Percentiles rank a stretch among this genome's conserved stretches.
Evolutionary conservation across 2,888 invertebrate genomes (phyloP).

Genomic region (Mantis religiosa): DNA sequence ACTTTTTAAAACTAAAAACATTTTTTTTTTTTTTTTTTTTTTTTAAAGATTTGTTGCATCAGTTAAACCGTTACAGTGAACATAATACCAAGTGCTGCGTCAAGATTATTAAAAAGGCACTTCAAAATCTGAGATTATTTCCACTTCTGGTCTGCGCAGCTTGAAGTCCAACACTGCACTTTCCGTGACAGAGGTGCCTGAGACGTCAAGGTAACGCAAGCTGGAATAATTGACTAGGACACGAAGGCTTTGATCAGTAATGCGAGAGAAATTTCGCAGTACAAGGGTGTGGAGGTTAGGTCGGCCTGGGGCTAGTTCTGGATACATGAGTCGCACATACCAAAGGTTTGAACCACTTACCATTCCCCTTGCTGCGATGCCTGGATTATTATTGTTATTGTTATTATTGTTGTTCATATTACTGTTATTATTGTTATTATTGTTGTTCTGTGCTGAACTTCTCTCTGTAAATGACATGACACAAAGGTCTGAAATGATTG

Average conservation of each 20-base stretch:
- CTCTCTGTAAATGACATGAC: neutral
- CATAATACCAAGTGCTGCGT: no score
- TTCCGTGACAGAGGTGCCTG: constrained; percentile 59
- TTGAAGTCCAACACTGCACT: constrained; percentile 59
- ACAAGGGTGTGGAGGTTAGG: constrained; percentile 47
- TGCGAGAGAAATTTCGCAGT: constrained; percentile 56
- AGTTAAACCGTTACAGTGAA: no score
- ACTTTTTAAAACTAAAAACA: no score
- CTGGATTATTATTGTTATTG: no score
- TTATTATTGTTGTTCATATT: no score
- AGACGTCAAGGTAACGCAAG: constrained; percentile 59
- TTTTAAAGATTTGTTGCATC: no score
- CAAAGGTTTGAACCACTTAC: neutral
- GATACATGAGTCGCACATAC: neutral
- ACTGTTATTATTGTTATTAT: neutral
- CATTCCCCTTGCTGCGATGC: neutral
- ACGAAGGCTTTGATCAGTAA: constrained; percentile 59
- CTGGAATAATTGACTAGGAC: constrained; percentile 60
- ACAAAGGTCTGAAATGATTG: neutral
- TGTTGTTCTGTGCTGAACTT: neutral
- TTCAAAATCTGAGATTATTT: constrained; percentile 41
- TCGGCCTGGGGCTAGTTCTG: neutral
- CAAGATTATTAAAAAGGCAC: constrained; percentile 17
- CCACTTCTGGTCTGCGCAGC: constrained; percentile 52
- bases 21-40: no score